phyloP scores from a whole-genome alignment of 2,797 vertebrate species.

The Buphagus erythrorhynchus region DNA sequence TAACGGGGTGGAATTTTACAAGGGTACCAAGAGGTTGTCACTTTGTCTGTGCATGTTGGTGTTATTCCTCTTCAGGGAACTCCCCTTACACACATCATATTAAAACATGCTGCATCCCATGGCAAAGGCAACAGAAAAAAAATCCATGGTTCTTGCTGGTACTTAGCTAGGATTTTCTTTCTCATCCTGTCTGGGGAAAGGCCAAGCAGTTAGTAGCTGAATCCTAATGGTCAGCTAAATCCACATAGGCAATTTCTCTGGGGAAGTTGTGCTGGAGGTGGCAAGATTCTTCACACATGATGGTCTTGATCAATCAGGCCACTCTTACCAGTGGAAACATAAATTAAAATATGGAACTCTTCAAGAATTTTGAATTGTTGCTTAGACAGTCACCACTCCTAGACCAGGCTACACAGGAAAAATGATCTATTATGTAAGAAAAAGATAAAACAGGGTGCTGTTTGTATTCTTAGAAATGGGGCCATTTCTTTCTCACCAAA shows the following conservation, averaged over 20 bases:
- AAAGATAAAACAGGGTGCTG: not conserved
- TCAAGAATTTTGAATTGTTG: not conserved
- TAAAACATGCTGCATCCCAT: not conserved
- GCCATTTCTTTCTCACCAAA: not conserved
- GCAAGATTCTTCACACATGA: not conserved
- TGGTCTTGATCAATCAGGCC: not conserved
- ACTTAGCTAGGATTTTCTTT: not conserved
- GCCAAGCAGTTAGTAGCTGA: not conserved
- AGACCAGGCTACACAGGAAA: not conserved
- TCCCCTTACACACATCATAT: not conserved
- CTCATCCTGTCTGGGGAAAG: not conserved
- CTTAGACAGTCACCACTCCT: not conserved
- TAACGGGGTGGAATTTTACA: slow-evolving; percentile 7
- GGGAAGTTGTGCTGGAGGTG: not conserved
- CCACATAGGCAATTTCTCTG: not conserved
- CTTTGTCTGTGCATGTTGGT: not conserved
- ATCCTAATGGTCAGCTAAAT: not conserved
- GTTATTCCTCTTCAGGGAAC: not conserved
- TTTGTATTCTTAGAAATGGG: not conserved
- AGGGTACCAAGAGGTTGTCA: slow-evolving; percentile 28
- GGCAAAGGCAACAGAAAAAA: not conserved
- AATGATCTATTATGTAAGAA: not conserved
- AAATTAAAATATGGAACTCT: not conserved
- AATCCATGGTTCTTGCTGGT: not conserved
- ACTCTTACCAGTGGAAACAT: not conserved